Evolutionary conservation across 2,888 invertebrate species (phyloP), one percentile per base, ranked within the genome.

Genomic region (Scaeva pyrastri): DNA sequence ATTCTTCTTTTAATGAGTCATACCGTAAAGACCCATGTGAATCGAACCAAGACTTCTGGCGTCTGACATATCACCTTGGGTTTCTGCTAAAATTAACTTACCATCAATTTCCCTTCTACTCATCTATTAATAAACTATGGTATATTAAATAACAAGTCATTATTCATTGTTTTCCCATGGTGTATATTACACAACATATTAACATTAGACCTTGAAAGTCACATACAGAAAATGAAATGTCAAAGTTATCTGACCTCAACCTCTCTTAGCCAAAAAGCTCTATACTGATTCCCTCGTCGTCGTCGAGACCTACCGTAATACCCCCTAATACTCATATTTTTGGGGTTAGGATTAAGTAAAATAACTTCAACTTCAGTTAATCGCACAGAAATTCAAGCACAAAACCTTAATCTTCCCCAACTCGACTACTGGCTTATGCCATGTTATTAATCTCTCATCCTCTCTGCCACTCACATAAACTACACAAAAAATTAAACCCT

Each of bases 281-380:
- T 10, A 4, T 26, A 16, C 16, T 52, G 23, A 31, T 56, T 58
- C 58, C 19, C 58, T 14, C 1, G 1, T 58, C 36, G 14, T n/a
- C n/a, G n/a, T n/a, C n/a, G n/a, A n/a, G n/a, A 36, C 39, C 48
- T 48, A 48, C 48, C 48, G 4, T 19, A 48, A 48, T 48, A 19
- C 48, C 10, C 48, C 48, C 14, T 19, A 48, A 48, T 48, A 19
- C 48, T 19, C 48, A 48, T n/a, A n/a, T n/a, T n/a, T 48, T 58
- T 58, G 39, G 39, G 19, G 41, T 21, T 21, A 39, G 60, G 21
- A 60, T 21, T 21, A 60, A 60, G 39, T 60, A 21, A 36, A 39
- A 58, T 41, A 60, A 60, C 58, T 58, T 58, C 58, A 36, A 31
- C 31, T 31, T 31, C 31, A 21, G 23, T 41, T 36, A 60, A 60